Conservation (phyloP, 2,888 invertebrate species). For the Cactoblastis cactorum region DNA sequence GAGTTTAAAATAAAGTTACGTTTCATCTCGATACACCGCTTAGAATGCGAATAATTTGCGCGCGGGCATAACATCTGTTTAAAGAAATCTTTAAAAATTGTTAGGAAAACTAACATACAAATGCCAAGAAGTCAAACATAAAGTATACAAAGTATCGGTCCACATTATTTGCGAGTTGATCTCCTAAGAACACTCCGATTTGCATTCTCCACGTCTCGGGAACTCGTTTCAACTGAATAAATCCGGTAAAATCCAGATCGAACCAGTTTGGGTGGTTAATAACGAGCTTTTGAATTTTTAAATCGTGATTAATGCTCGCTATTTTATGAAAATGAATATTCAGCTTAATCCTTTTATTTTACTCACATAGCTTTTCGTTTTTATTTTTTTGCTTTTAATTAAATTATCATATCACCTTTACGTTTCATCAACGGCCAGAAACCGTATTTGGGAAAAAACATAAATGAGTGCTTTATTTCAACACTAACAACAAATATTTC, state of each 20-base stretch:
- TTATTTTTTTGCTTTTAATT: no score
- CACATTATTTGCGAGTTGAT: constrained; percentile 33
- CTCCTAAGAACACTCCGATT: constrained; percentile 36
- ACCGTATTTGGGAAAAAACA: no score
- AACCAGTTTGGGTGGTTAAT: constrained; percentile 32
- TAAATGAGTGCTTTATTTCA: background rate
- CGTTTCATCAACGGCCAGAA: no score
- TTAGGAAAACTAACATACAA: background rate
- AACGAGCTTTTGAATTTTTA: constrained; percentile 20
- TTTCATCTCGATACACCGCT: no score
- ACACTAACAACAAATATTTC: background rate
- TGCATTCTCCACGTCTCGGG: constrained; percentile 38
- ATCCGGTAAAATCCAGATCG: constrained; percentile 44
- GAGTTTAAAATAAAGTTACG: no score
- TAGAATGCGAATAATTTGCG: no score
- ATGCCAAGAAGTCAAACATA: background rate
- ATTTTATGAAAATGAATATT: no score
- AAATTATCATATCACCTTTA: no score
- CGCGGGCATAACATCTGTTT: background rate
- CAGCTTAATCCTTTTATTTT: no score
- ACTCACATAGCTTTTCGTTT: no score
- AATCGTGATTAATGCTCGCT: background rate
- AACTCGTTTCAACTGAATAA: constrained; percentile 48
- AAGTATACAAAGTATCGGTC: constrained; percentile 23
- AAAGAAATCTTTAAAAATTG: background rate